Evolutionary conservation across 2,797 vertebrate genomes (phyloP), one percentile per base, ranked within the genome.

Genomic region (Eulemur rubriventer): DNA sequence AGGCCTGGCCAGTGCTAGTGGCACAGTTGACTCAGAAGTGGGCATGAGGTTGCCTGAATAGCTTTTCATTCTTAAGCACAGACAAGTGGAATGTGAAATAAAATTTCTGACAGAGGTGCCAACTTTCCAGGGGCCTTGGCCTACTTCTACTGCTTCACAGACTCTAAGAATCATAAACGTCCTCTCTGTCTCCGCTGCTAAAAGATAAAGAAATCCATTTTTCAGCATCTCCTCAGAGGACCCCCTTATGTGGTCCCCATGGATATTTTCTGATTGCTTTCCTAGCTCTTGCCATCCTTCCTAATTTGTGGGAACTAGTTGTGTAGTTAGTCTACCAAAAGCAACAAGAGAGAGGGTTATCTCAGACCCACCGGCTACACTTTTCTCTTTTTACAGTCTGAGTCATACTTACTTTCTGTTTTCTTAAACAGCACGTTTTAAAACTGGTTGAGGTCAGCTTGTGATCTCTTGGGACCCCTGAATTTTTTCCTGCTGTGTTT

Each of bases 401-500:
- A 94, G 35, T 65, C 69, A 84, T 43, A 33, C 46, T 96, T 46
- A 81, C 38, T 57, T 87, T 95, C 87, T 96, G 82, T 95, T 96
- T 97, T 95, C 85, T 89, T 84, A 91, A 94, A 78, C 35, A 89
- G 75, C 76, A 91, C 82, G 41, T 88, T 95, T 80, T 55, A 78
- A 92, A 88, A 82, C 69, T 65, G 61, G 28, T 84, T 82, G 78
- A 69, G 59, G 4, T 92, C 76, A 88, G 76, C 63, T 38, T 65
- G 43, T 88, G 20, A 24, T 90, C 75, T 96, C 86, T 73, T 57
- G 57, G 61, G 87, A 82, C 26, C 30, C 55, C 79, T 88, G 70
- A 70, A 91, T 46, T 75, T 96, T 97, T 97, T 82, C 69, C 79
- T 92, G 61, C 63, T 46, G 14, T 92, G 59, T 95, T 97, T 97